Conservation (phyloP, 2,113 vertebrate species). For the Calyptomena viridis region DNA sequence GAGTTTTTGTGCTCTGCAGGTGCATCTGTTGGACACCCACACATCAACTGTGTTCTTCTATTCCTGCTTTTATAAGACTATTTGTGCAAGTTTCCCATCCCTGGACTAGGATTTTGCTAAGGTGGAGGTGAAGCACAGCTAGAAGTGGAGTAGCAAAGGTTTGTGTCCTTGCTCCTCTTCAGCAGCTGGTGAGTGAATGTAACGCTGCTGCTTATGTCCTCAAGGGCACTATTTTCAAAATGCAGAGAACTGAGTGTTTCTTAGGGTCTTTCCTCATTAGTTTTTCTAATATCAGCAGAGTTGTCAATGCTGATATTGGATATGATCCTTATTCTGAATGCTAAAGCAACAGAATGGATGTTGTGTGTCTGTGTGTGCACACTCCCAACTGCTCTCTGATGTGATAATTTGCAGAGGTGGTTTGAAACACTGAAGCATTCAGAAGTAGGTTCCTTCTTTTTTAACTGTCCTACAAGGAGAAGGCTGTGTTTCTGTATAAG, state of each 20-base stretch:
- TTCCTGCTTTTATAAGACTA: background rate
- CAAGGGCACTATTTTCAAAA: background rate
- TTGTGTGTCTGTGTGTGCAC: background rate
- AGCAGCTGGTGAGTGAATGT: background rate
- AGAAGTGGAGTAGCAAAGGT: background rate
- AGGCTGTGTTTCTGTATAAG: background rate
- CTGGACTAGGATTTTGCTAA: background rate
- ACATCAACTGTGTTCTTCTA: background rate
- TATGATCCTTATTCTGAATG: background rate
- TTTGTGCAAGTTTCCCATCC: background rate
- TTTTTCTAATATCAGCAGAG: background rate
- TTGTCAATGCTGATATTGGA: background rate
- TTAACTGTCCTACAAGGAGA: background rate
- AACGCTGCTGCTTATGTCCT: background rate
- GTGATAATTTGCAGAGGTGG: background rate
- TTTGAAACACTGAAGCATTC: background rate
- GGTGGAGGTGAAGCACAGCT: background rate
- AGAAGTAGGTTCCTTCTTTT: background rate
- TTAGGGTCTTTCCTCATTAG: background rate
- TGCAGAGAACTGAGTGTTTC: background rate
- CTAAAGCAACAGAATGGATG: background rate
- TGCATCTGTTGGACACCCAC: background rate
- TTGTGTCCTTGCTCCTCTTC: background rate
- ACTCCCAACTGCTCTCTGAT: background rate
- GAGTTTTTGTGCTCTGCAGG: background rate